Base-by-base conservation (phyloP, 2,113 vertebrate genomes). In the Morone chrysops region DNA sequence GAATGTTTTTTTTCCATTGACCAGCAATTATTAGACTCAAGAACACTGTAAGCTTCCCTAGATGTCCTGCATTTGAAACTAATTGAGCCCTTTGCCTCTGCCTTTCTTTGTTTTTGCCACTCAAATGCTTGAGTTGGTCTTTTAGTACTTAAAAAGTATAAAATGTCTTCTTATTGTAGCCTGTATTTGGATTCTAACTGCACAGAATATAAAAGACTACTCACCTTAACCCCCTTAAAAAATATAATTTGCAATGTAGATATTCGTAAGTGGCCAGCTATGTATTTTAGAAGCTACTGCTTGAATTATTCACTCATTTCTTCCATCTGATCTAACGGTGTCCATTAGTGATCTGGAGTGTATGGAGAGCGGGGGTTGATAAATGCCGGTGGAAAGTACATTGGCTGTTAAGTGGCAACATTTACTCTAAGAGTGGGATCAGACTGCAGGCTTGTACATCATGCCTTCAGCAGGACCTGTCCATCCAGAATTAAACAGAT, bases 251-350 rank as follows among this genome's bases (percentile, higher is more conserved):
- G 70, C 68, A 54, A 65, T 76, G 73, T 56, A 70, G 70, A 86
- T 85, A 71, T 63, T 53, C 53, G 14, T 77, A 87, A 90, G 43
- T 70, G 86, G 31, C 20, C 59, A 45, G 31, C 41, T 80, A 20
- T 87, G 41, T 88, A 38, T 85, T 79, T 89, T 67, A 82, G 41
- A 41, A 57, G 57, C 66, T 16, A 9, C 57, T 75, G 67, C 84
- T 80, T 89, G 83, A 90, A 89, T 87, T 78, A 86, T 90, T 89
- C 76, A 82, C 38, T 60, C 43, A 41, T 22, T 66, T 14, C 53
- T n/a, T 77, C 71, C 61, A 38, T 74, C 70, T 74, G 51, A 82
- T 78, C 70, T 51, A 62, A 78, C 41, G 2, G 20, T 18, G 54
- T 74, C 83, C 87, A 88, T 90, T 85, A 86, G 70, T 63, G 65